Evolutionary conservation across 2,888 invertebrate genomes (phyloP), one percentile per base, ranked within the genome.

Genomic region (Orthosia incerta): DNA sequence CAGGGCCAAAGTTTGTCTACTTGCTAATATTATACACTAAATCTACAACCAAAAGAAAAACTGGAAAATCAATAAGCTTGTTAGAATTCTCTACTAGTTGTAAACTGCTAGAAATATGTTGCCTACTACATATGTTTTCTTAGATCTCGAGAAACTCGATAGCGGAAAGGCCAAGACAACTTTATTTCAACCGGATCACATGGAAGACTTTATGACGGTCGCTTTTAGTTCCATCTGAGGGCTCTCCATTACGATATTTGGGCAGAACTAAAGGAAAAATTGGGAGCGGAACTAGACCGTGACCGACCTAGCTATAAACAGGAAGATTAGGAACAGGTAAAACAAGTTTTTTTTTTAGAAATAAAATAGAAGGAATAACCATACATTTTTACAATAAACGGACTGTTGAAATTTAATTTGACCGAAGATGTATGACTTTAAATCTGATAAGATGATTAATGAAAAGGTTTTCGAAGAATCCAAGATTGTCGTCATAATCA

Each of bases 111-210:
- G 60, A 83, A 83, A 72, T 64, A 80, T 74, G 85, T 68, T 71
- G 71, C 72, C 68, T 72, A 76, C 56, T 55, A 76, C 61, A 69
- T 57, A 74, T 66, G 69, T 76, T 81, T 83, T 83, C 76, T 72
- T 61, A 67, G 72, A 83, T 85, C 79, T 76, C 50, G 73, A 83
- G 76, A 83, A 83, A 86, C 71, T 82, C 48, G 60, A 77, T 66
- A 68, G 73, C 71, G 77, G 72, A 79, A 85, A 76, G 62, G 71
- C 62, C 60, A 55, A 76, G 75, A 82, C 83, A 81, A 79, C 79
- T 81, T 81, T 85, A 85, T 85, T 73, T 63, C 84, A 82, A 84
- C 86, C 85, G 84, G 86, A 79, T 82, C 76, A 80, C 75, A 73
- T 74, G 71, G 60, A 80, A 78, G 73, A 78, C 71, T 81, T 85